Percentiles rank a stretch among this genome's conserved stretches.
Conservation (phyloP, 2,113 vertebrate genomes). For the Okapia johnstoni region DNA sequence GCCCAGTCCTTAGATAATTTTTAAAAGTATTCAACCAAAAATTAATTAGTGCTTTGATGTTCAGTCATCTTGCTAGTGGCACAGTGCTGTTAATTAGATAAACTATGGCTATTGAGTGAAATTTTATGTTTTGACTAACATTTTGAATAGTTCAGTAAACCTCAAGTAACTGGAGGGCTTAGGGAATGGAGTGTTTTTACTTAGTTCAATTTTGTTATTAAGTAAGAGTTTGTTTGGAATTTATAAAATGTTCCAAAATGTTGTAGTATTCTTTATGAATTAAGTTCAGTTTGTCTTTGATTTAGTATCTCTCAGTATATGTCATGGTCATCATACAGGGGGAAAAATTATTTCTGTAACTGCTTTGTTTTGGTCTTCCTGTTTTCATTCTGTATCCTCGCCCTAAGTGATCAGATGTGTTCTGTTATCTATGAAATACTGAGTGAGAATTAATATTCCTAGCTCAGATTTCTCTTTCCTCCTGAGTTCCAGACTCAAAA, state of each 20-base stretch:
- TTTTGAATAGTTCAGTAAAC: constrained; percentile 58
- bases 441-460: background rate
- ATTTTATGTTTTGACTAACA: constrained; percentile 56
- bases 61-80: constrained; percentile 51
- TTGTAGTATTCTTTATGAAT: background rate
- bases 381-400: background rate
- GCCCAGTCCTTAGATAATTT: constrained; percentile 28
- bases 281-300: background rate
- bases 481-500: background rate
- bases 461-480: background rate
- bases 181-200: background rate
- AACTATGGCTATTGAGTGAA: constrained; percentile 41
- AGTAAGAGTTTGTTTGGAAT: constrained; percentile 19
- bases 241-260: constrained; percentile 16
- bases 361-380: background rate
- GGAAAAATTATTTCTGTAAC: background rate
- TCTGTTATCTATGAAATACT: background rate
- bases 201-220: constrained; percentile 53
- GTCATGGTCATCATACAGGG: background rate
- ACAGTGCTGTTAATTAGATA: constrained; percentile 53
- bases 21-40: constrained; percentile 51
- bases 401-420: background rate
- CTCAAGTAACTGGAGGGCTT: constrained; percentile 46
- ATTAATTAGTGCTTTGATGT: constrained; percentile 60
- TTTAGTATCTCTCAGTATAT: background rate